Conservation (phyloP, 37 sponge, comb jelly and placozoan species). For the Cliona cf. orientalis region DNA sequence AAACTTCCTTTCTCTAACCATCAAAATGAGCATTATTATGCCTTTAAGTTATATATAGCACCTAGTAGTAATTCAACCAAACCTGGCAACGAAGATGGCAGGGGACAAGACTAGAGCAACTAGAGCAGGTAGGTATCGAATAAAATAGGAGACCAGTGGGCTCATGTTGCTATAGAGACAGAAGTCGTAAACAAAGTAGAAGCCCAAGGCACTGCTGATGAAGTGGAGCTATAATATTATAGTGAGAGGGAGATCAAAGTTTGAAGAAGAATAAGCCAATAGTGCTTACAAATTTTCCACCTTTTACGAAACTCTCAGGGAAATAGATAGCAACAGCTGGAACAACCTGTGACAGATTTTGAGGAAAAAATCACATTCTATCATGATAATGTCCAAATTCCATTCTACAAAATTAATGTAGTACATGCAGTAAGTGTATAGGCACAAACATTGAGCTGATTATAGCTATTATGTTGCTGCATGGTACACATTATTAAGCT, state of each 20-base stretch:
- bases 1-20: neutral
- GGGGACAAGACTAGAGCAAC: constrained; percentile 43
- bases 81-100: constrained; percentile 20
- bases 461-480: too few relatives aligned
- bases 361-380: neutral
- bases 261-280: too few relatives aligned
- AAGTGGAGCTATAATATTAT: constrained; percentile 70
- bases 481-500: too few relatives aligned
- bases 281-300: constrained; percentile 54
- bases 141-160: constrained; percentile 55
- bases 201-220: constrained; percentile 50
- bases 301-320: constrained; percentile 39
- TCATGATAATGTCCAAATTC: neutral
- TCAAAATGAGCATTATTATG: too few relatives aligned
- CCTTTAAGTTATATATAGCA: too few relatives aligned
- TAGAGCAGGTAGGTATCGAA: constrained; percentile 55
- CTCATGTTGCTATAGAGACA: constrained; percentile 61
- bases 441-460: too few relatives aligned
- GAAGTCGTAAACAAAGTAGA: constrained; percentile 81
- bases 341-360: too few relatives aligned
- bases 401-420: too few relatives aligned
- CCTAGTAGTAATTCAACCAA: neutral
- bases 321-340: constrained; percentile 43
- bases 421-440: too few relatives aligned
- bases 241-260: too few relatives aligned